Evolutionary conservation across 2,797 vertebrate genomes (phyloP).

Genomic region (Eleutherodactylus coqui): DNA sequence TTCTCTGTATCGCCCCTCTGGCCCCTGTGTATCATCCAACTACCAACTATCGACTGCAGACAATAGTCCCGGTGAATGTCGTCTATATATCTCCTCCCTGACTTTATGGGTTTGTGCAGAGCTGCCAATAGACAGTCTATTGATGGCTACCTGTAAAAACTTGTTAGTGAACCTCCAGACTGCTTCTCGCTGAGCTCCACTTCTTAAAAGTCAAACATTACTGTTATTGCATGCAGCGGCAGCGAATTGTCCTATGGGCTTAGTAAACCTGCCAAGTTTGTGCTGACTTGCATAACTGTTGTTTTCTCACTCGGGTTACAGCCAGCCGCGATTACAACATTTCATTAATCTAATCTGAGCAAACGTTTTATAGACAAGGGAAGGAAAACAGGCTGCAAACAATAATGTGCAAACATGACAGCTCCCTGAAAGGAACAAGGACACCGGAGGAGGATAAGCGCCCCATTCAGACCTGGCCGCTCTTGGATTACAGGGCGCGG

Average conservation of each 20-base stretch:
- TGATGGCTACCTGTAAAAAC: conserved; percentile 19
- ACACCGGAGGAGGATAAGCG: background rate
- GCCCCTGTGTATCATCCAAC: background rate
- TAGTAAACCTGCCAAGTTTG: conserved; percentile 35
- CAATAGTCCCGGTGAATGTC: background rate
- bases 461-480: background rate
- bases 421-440: background rate
- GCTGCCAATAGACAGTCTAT: background rate
- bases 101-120: background rate
- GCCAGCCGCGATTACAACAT: conserved; percentile 29
- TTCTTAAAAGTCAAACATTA: background rate
- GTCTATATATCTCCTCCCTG: background rate
- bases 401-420: conserved; percentile 9
- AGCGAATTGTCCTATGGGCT: conserved; percentile 20
- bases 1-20: background rate
- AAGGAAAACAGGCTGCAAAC: conserved; percentile 15
- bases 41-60: background rate
- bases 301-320: conserved; percentile 37
- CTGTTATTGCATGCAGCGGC: background rate
- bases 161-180: background rate
- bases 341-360: conserved; percentile 36
- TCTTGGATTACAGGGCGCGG: conserved; percentile 3
- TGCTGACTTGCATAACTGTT: conserved; percentile 39
- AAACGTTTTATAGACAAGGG: conserved; percentile 21
- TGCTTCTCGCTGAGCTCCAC: background rate